Conservation (phyloP, 2,797 vertebrate genomes). For the Lagodon rhomboides region DNA sequence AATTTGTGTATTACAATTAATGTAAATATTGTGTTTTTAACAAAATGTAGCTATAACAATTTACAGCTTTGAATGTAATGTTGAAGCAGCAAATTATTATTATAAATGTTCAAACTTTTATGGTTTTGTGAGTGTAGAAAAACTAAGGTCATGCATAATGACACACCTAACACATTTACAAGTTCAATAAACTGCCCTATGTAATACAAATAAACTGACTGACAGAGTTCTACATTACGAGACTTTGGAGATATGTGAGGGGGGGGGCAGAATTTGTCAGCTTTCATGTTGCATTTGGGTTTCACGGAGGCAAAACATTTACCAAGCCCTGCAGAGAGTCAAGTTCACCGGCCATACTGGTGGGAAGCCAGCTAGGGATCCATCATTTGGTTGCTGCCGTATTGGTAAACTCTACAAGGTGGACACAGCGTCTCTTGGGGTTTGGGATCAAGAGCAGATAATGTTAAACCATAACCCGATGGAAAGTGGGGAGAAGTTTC, state of each 20-base stretch:
- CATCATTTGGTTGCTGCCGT: neutral
- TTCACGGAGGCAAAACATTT: neutral
- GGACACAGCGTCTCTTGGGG: neutral
- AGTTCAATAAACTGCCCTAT: constrained; percentile 87
- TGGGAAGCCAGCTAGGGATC: constrained; percentile 3
- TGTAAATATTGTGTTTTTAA: constrained; percentile 99
- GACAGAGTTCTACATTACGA: constrained; percentile 37
- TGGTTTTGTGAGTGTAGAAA: constrained; percentile 91
- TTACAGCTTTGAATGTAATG: constrained; percentile 99
- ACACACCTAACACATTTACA: constrained; percentile 86
- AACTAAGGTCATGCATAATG: constrained; percentile 80
- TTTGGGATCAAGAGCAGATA: neutral
- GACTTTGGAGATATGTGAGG: neutral
- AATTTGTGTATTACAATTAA: constrained; percentile 96
- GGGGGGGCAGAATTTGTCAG: neutral
- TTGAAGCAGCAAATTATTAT: constrained; percentile 95
- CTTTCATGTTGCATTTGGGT: neutral
- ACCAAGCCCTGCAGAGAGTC: neutral
- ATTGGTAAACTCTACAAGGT: neutral
- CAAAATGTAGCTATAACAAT: constrained; percentile 99
- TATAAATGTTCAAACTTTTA: constrained; percentile 99
- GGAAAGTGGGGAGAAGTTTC: too few species aligned
- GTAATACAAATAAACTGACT: constrained; percentile 77
- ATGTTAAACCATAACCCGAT: neutral
- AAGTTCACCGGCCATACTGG: neutral